phyloP scores from a whole-genome alignment of 2,797 vertebrate species.

The Smutsia temminckii region DNA sequence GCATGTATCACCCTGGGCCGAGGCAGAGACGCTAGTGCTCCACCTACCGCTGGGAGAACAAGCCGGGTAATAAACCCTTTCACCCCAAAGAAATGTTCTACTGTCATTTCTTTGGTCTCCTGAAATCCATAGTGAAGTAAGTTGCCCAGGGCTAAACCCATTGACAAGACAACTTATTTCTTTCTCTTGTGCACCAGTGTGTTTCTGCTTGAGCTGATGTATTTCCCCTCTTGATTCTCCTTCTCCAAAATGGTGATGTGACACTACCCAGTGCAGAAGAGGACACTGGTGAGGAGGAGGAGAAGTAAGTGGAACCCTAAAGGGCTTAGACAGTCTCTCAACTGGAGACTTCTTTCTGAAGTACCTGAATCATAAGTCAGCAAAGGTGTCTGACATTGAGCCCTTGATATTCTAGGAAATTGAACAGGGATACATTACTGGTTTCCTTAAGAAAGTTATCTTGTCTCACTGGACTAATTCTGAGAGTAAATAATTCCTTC shows the following conservation, averaged over 20 bases:
- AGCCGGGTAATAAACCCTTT: too few relatives aligned
- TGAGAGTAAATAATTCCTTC: slow-evolving; percentile 18
- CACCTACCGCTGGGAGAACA: too few relatives aligned
- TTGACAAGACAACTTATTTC: neutral
- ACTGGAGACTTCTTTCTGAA: neutral
- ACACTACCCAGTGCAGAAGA: neutral
- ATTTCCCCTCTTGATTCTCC: neutral
- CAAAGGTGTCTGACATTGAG: neutral
- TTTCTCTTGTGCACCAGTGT: neutral
- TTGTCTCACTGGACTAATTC: neutral
- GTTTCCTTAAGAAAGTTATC: neutral
- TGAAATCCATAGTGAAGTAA: too few relatives aligned
- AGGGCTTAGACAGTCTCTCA: neutral
- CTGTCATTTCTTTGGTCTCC: too few relatives aligned
- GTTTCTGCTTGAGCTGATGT: slow-evolving; percentile 6
- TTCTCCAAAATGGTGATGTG: neutral
- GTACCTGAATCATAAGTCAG: neutral
- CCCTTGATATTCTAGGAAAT: slow-evolving; percentile 6
- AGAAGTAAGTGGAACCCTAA: neutral
- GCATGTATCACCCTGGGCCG: neutral
- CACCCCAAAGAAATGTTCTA: too few relatives aligned
- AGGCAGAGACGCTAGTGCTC: too few relatives aligned
- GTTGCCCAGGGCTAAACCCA: too few relatives aligned
- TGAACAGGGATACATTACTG: neutral
- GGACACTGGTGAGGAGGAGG: neutral